phyloP scores from a whole-genome alignment of 1,140 invertebrate species.

The Heliconius hewitsoni region DNA sequence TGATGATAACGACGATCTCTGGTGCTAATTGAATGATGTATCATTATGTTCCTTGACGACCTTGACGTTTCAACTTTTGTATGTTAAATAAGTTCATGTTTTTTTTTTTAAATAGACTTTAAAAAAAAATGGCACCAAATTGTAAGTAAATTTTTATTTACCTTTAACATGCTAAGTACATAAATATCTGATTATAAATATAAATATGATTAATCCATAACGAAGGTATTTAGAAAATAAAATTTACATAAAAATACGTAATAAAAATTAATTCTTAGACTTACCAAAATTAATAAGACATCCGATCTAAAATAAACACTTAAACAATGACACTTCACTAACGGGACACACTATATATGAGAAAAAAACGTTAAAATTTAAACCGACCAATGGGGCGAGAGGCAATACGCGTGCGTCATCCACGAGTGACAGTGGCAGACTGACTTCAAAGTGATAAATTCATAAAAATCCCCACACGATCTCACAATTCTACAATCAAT shows the following conservation, averaged over 20 bases:
- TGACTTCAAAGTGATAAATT: conserved; percentile 44
- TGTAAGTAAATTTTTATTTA: not conserved
- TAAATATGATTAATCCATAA: not conserved
- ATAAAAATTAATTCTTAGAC: conserved; percentile 32
- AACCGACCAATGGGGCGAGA: conserved; percentile 55
- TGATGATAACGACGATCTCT: conserved; percentile 1
- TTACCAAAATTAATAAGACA: conserved; percentile 63
- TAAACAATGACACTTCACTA: conserved; percentile 61
- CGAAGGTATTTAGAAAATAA: conserved; percentile 2
- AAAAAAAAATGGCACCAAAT: not conserved
- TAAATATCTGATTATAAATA: not conserved
- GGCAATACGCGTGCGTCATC: conserved; percentile 52
- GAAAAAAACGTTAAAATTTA: conserved; percentile 70
- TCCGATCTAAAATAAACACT: conserved; percentile 54
- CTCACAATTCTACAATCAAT: conserved; percentile 23
- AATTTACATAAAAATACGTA: not conserved
- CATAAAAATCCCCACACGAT: conserved; percentile 5
- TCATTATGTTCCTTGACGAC: conserved; percentile 12
- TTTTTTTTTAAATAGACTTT: too few species aligned
- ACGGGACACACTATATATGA: conserved; percentile 59
- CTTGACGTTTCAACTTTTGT: conserved; percentile 6
- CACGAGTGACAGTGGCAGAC: conserved; percentile 62
- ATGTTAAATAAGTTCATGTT: not conserved
- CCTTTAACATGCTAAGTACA: not conserved
- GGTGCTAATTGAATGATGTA: not conserved